Percentiles rank a stretch among this genome's conserved stretches.
Conservation (phyloP, 2,113 vertebrate species). For the Hymenochirus boettgeri region DNA sequence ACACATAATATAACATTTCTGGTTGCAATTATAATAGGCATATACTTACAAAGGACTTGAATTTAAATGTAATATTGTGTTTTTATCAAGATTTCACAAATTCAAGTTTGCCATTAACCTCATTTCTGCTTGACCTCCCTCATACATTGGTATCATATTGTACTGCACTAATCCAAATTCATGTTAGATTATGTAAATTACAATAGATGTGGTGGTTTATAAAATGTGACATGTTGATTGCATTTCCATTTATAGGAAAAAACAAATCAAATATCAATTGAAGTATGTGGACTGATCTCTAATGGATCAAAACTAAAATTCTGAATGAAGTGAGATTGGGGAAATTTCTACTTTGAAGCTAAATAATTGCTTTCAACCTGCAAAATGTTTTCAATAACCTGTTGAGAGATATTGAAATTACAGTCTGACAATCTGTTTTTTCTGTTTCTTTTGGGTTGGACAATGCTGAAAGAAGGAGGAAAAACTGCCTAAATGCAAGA, state of each 20-base stretch:
- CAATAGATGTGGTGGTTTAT: constrained; percentile 8
- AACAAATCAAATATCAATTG: constrained; percentile 31
- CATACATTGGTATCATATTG: neutral
- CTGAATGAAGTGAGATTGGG: neutral
- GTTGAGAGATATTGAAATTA: too few relatives aligned
- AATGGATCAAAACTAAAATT: constrained; percentile 20
- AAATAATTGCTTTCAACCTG: too few relatives aligned
- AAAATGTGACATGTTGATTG: constrained; percentile 28
- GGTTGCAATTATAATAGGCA: too few relatives aligned
- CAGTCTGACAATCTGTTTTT: too few relatives aligned
- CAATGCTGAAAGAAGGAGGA: too few relatives aligned
- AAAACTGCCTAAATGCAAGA: too few relatives aligned
- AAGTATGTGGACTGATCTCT: constrained; percentile 8
- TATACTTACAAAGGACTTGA: too few relatives aligned
- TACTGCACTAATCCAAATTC: constrained; percentile 20
- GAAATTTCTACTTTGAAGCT: constrained; percentile 16
- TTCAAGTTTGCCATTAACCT: neutral
- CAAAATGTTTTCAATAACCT: too few relatives aligned
- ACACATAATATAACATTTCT: too few relatives aligned
- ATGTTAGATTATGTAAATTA: constrained; percentile 14
- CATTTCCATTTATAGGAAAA: constrained; percentile 30
- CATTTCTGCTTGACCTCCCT: neutral
- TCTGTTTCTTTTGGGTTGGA: too few relatives aligned
- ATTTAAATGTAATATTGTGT: too few relatives aligned
- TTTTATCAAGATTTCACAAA: neutral